phyloP scores from a whole-genome alignment of 2,113 vertebrate species.

The Grammomys dolichurus region DNA sequence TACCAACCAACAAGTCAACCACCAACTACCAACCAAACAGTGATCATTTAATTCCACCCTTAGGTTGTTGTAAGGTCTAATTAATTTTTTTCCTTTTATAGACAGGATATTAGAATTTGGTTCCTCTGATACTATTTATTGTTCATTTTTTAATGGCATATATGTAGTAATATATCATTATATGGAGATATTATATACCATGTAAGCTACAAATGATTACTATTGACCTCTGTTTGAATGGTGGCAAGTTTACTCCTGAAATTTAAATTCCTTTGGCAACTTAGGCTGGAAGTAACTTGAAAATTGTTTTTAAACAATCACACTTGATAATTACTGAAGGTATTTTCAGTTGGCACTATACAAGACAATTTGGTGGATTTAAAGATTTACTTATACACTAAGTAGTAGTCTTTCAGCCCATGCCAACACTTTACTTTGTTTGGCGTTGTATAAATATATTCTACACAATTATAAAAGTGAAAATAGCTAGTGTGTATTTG shows the following conservation, averaged over 20 bases:
- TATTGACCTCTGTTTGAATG: constrained; percentile 42
- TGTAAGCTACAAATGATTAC: neutral
- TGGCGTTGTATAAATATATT: neutral
- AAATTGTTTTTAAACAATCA: neutral
- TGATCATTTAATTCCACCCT: neutral
- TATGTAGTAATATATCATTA: neutral
- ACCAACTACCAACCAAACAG: neutral
- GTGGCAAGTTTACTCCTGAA: neutral
- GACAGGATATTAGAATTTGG: neutral
- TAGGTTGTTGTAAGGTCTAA: constrained; percentile 12
- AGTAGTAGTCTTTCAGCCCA: neutral
- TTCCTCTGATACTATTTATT: neutral
- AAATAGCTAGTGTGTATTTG: constrained; percentile 19
- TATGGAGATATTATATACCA: neutral
- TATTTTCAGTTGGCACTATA: neutral
- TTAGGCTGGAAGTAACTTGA: neutral
- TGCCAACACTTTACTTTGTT: constrained; percentile 11
- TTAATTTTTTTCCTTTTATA: neutral
- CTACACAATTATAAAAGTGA: neutral
- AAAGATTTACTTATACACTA: neutral
- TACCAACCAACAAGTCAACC: neutral
- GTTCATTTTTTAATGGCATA: neutral
- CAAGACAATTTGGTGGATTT: neutral
- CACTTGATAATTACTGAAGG: neutral
- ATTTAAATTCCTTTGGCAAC: constrained; percentile 52